Conservation (phyloP, 1,140 invertebrate species). For the Halesus radiatus region DNA sequence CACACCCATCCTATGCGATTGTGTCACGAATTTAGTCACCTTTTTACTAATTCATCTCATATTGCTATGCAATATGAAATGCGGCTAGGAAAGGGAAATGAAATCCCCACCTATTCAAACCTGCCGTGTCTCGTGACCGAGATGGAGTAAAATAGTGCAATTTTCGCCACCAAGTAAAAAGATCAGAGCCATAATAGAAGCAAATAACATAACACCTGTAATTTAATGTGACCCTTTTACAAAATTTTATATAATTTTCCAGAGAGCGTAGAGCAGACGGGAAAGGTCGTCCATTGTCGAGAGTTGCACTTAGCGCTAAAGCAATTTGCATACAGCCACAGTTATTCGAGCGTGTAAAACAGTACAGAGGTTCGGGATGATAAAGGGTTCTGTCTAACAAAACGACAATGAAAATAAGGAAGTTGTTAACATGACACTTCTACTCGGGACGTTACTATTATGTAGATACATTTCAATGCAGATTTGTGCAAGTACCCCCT, state of each 20-base stretch:
- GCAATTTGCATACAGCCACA: conserved; percentile 12
- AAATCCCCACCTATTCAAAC: neutral
- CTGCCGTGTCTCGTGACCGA: conserved; percentile 17
- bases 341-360: neutral
- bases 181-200: too few species aligned
- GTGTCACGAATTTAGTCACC: neutral
- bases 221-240: too few species aligned
- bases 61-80: neutral
- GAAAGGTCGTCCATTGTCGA: conserved; percentile 37
- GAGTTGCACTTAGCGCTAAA: neutral
- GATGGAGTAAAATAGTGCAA: neutral
- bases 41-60: neutral
- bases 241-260: too few species aligned
- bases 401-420: too few species aligned
- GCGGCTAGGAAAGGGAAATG: neutral
- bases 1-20: neutral
- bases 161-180: too few species aligned
- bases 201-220: too few species aligned
- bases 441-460: neutral
- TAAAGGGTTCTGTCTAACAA: neutral
- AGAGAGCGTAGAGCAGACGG: conserved; percentile 64
- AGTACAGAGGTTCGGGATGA: neutral
- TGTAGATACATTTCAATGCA: too few species aligned
- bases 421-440: neutral
- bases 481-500: too few species aligned